Evolutionary conservation across 2,797 vertebrate species (phyloP), one percentile per base, ranked within the genome.

Genomic region (Mionectes olivaceus): DNA sequence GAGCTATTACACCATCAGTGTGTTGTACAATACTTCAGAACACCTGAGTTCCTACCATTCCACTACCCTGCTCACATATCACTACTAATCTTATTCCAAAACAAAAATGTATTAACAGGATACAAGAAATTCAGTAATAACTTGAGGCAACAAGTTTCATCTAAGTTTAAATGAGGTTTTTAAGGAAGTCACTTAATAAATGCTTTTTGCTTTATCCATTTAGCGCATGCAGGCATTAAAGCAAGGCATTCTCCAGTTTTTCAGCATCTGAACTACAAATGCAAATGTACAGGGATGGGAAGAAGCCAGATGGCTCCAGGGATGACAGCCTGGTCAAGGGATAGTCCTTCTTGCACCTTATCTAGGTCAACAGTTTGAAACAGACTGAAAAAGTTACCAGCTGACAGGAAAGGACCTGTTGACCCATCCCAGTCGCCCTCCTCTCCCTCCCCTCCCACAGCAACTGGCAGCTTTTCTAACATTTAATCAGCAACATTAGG

Each of bases 361-460:
- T 89, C 49, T 91, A 94, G 89, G 79, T 93, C 91, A 95, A 46
- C 82, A 74, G 33, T 83, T 71, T 47, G 71, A 92, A 90, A 83
- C 28, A 65, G 63, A 43, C 37, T 52, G 27, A 79, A 92, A 92
- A 91, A 91, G 53, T 46, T 47, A 50, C 9, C 44, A 37, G 12
- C 53, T 50, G 43, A 84, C 30, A 77, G 52, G 43, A 61, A 50
- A 76, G 30, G n/a, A 87, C 55, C 32, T 76, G 50, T 39, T 4
- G 1, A 52, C 39, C 78, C 39, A 46, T 53, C 56, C 47, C 60
- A 79, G 43, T 55, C 30, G 5, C 15, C 9, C 9, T 5, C 15
- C 15, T 10, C 8, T 10, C 9, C 27, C 49, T 5, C 16, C 49
- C 14, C 41, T 12, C 78, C 59, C 57, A n/a, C 13, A 89, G 75